Evolutionary conservation across 2,797 vertebrate species (phyloP), one percentile per base, ranked within the genome.

Genomic region (Natrix natrix): DNA sequence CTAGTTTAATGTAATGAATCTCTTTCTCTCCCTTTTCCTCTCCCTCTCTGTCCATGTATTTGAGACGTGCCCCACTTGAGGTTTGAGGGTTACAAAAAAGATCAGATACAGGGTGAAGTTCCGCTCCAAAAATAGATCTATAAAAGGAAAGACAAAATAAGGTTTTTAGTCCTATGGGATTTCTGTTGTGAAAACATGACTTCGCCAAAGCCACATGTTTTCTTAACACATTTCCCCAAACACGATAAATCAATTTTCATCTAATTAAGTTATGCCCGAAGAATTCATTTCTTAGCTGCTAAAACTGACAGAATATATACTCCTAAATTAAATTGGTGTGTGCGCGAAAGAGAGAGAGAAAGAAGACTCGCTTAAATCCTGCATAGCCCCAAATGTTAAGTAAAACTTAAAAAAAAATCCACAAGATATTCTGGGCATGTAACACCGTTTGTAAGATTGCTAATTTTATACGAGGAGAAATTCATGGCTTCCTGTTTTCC

Each of bases 171-270:
- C 90, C 26, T 55, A 91, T 8, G 43, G 37, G 90, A 28, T 83
- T 86, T 16, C 91, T 94, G 92, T 59, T 95, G 94, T 92, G 89
- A 52, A 48, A 89, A 17, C 4, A 0, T 56, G 90, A 93, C 59
- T 96, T 95, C 94, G 93, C 86, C 89, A 94, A 92, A 94, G 89
- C 94, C 92, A 1, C 92, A 90, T 91, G 95, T 96, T 92, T 96
- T 96, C 86, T 94, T 95, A 95, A 52, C 92, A 96, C 96, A 96
- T 96, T 97, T 94, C 95, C 94, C 96, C 95, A 95, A 96, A 97
- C 94, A 95, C n/a, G 95, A 96, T 95, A 97, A 97, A 97, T 96
- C 96, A 96, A 96, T 97, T 97, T 96, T 95, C 95, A 97, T 94
- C 94, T 96, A 96, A 96, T 97, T 97, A 96, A 95, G 95, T 93